Base-by-base conservation (phyloP, 2,113 vertebrate species). In the rabbit (Oryctolagus cuniculus) region DNA sequence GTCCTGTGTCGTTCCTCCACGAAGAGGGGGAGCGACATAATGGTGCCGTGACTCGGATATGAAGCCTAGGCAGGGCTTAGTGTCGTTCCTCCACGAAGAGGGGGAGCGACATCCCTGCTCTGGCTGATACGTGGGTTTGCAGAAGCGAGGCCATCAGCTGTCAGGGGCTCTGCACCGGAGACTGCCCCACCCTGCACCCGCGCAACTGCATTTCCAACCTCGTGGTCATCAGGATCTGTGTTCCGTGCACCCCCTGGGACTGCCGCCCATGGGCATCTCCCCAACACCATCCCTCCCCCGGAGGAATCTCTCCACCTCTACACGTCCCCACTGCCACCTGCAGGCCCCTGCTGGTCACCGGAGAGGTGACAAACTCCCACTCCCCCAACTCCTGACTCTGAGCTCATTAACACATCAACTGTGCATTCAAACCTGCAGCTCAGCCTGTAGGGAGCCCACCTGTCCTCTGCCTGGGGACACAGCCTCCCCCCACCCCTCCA, bases 151-250 rank as follows among this genome's bases (percentile, higher is more conserved):
- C 77, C 53, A 24, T 53, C 77, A 55, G 4, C n/a, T 34, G 19
- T 24, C 31, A 67, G 9, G n/a, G 29, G 29, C 11, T 69, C 66
- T 16, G 66, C 66, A n/a, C 31, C 31, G 13, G 53, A 7, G 3
- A 51, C 31, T 79, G 53, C 51, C 72, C 12, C 7, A 34, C 16
- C 69, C 34, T n/a, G 38, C 44, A 44, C 21, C 69, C 44, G 7
- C 44, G 7, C 44, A 44, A 44, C 44, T 7, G 44, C 44, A 44
- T 44, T 44, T 63, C 61, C 61, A 19, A 63, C 34, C 70, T 72
- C 34, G 29, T 17, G 19, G 49, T 10, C 16, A 29, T 55, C 49
- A 5, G n/a, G 51, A 13, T n/a, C 17, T 0, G 0, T 6, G 29
- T 29, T 78, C 29, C 27, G 24, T 25, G 36, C 11, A 74, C 11